Percentiles rank a stretch among this genome's conserved stretches.
Evolutionary conservation across 2,797 vertebrate genomes (phyloP).

Genomic region (Peromyscus nudipes): DNA sequence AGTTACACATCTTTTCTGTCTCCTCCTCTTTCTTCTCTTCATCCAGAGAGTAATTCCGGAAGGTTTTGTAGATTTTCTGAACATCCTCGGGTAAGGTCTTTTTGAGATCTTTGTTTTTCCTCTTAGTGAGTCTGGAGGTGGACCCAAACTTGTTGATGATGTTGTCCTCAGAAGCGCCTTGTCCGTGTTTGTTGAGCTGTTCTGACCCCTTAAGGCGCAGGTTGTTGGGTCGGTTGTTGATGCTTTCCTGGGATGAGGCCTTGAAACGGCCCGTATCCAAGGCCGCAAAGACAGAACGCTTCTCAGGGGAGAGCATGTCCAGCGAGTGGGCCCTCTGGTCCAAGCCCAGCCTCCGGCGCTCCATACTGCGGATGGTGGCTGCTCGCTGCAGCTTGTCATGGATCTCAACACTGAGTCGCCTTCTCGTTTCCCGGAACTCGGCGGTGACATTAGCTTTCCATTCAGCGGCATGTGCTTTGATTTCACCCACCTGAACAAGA

Average conservation of each 20-base stretch:
- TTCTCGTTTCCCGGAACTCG: constrained; percentile 96
- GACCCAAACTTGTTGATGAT: constrained; percentile 97
- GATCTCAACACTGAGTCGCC: constrained; percentile 97
- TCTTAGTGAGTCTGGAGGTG: constrained; percentile 94
- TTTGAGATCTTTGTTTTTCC: constrained; percentile 94
- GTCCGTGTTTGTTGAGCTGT: constrained; percentile 91
- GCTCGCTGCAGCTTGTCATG: constrained; percentile 98
- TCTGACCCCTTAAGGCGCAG: constrained; percentile 93
- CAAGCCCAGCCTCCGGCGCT: constrained; percentile 95
- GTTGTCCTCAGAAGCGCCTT: constrained; percentile 95
- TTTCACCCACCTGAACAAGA: constrained; percentile 95
- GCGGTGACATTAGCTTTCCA: constrained; percentile 98
- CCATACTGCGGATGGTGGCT: constrained; percentile 98
- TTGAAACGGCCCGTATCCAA: constrained; percentile 95
- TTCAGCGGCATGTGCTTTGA: constrained; percentile 97
- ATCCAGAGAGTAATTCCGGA: constrained; percentile 91
- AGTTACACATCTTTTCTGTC: constrained; percentile 88
- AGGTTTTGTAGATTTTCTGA: constrained; percentile 92
- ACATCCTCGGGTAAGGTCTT: constrained; percentile 94
- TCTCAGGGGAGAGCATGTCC: constrained; percentile 98
- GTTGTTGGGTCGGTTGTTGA: constrained; percentile 97
- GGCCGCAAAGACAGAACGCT: constrained; percentile 95
- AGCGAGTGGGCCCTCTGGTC: constrained; percentile 97
- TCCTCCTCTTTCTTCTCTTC: constrained; percentile 93
- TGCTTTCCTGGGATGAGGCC: constrained; percentile 98